These are phyloP conservation scores for Lycophotia porphyrea DNA, from an alignment of 2,888 invertebrate genomes.

Conservation along the genomic window DNA sequence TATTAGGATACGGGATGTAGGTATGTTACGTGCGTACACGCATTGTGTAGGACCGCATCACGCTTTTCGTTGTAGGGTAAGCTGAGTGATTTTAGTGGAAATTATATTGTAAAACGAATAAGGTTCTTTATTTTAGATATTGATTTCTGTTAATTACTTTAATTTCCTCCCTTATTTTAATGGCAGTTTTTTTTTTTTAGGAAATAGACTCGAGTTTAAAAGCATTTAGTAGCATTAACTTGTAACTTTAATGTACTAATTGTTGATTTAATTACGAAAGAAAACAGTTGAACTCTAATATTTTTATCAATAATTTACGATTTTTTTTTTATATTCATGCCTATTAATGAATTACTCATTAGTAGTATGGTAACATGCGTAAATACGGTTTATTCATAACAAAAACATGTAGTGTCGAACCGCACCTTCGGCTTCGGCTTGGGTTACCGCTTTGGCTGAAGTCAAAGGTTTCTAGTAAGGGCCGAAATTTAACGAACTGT, in stretches of 20 bases:
- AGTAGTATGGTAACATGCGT: no score
- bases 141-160: neutral
- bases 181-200: neutral
- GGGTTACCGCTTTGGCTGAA: neutral
- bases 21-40: slow-evolving; percentile 59
- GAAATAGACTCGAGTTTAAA: no score
- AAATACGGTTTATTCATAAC: neutral
- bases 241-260: neutral
- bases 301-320: neutral
- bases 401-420: neutral
- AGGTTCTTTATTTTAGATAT: neutral
- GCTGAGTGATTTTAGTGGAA: neutral
- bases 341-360: neutral
- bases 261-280: neutral
- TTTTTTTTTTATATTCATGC: neutral
- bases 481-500: neutral
- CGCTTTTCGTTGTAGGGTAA: neutral
- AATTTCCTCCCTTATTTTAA: no score
- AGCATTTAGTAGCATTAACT: neutral
- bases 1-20: slow-evolving; percentile 85
- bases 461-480: neutral
- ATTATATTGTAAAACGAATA: neutral
- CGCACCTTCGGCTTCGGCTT: neutral
- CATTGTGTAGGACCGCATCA: slow-evolving; percentile 11
- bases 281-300: neutral